Evolutionary conservation across 2,888 invertebrate genomes (phyloP).

Genomic region (Pachydiplax longipennis): DNA sequence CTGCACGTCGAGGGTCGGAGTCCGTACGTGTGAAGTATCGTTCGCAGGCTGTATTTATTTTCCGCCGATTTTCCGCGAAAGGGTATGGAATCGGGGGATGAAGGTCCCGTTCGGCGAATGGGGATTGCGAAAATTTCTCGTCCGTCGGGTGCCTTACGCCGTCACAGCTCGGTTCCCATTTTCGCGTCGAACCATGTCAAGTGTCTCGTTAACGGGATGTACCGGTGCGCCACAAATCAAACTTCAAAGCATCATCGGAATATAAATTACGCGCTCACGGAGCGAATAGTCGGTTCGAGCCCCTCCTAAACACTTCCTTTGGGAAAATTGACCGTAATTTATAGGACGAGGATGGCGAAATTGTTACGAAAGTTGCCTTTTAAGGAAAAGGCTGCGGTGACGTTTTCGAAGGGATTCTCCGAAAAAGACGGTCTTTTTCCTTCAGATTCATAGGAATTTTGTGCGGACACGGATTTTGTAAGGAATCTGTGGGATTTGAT

Average conservation of each 20-base stretch:
- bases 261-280: not conserved
- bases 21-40: constrained; percentile 1
- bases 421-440: too few species aligned
- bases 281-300: too few species aligned
- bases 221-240: not conserved
- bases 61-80: not conserved
- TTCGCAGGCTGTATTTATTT: not conserved
- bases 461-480: too few species aligned
- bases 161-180: not conserved
- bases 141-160: not conserved
- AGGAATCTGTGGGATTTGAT: too few species aligned
- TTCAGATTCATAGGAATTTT: too few species aligned
- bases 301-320: too few species aligned
- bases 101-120: not conserved
- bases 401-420: too few species aligned
- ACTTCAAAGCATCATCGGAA: not conserved
- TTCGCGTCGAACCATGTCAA: not conserved
- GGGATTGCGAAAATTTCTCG: not conserved
- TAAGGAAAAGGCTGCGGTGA: too few species aligned
- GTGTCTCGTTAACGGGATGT: not conserved
- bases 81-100: not conserved
- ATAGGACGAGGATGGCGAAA: too few species aligned
- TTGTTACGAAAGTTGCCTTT: too few species aligned
- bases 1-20: not conserved
- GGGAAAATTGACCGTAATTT: too few species aligned